Percentiles rank a stretch among this genome's conserved stretches.
Conservation (phyloP, 2,113 vertebrate genomes). For the Ciconia maguari region DNA sequence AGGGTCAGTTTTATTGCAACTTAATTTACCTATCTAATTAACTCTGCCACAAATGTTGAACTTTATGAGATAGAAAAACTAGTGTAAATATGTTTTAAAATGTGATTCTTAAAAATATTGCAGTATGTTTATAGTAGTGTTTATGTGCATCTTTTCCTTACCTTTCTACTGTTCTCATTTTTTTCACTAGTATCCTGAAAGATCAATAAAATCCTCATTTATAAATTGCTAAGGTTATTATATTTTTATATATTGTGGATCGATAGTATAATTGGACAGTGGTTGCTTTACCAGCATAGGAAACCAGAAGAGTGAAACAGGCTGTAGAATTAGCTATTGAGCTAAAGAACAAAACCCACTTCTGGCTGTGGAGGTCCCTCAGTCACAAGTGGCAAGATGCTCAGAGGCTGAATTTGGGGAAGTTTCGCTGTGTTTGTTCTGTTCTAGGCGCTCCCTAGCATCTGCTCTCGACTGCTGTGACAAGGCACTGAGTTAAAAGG, state of each 20-base stretch:
- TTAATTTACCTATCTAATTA: background rate
- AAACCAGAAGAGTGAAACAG: background rate
- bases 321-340: background rate
- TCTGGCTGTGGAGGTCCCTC: background rate
- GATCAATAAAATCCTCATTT: background rate
- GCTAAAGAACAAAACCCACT: background rate
- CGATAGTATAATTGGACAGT: background rate
- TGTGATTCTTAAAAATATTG: background rate
- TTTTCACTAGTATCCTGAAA: background rate
- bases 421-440: background rate
- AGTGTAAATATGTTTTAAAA: background rate
- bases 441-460: background rate
- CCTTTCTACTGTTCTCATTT: background rate
- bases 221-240: background rate
- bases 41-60: background rate
- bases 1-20: background rate
- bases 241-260: background rate
- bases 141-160: background rate
- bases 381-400: rapidly evolving
- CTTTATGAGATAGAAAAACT: background rate
- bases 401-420: background rate
- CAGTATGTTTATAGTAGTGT: background rate
- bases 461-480: background rate
- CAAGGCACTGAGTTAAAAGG: background rate
- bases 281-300: background rate